phyloP scores from a whole-genome alignment of 2,888 invertebrate genomes.

The Eledone cirrhosa region DNA sequence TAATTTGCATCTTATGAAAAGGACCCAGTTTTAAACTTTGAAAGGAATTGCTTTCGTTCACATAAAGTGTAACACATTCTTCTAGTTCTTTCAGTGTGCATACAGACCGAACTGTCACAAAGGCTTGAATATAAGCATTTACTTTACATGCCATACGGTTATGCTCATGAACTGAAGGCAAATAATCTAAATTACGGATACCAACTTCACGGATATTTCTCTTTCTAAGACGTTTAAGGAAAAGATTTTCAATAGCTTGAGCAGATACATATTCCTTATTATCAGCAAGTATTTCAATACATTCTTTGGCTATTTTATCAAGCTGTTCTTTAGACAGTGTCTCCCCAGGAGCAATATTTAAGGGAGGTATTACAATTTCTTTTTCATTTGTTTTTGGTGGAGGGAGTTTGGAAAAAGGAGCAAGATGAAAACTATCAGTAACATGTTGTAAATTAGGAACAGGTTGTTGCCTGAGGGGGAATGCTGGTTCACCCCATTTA shows the following conservation, averaged over 20 bases:
- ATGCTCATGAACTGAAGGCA: slow-evolving; percentile 52
- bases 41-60: slow-evolving; percentile 46
- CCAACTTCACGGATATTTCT: slow-evolving; percentile 34
- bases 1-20: slow-evolving; percentile 55
- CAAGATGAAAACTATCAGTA: slow-evolving; percentile 7
- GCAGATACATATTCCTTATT: slow-evolving; percentile 55
- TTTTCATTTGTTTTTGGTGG: not conserved
- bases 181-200: slow-evolving; percentile 39
- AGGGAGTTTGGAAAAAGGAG: slow-evolving; percentile 11
- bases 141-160: slow-evolving; percentile 45
- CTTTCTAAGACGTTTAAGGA: slow-evolving; percentile 44
- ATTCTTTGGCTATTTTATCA: slow-evolving; percentile 53
- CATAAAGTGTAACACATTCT: slow-evolving; percentile 51
- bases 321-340: slow-evolving; percentile 43
- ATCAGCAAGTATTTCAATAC: slow-evolving; percentile 57
- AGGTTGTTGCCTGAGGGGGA: not conserved
- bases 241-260: slow-evolving; percentile 52
- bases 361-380: not conserved
- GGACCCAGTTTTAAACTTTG: slow-evolving; percentile 57
- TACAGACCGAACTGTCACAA: slow-evolving; percentile 53
- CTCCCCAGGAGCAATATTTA: not conserved
- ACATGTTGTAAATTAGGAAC: not conserved
- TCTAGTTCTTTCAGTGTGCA: slow-evolving; percentile 59
- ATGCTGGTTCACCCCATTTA: not conserved
- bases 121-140: slow-evolving; percentile 60